A percentile compares a stretch with the other conserved stretches of the same genome.
phyloP scores from a whole-genome alignment of 1,140 invertebrate genomes.

The Eumeta japonica region DNA sequence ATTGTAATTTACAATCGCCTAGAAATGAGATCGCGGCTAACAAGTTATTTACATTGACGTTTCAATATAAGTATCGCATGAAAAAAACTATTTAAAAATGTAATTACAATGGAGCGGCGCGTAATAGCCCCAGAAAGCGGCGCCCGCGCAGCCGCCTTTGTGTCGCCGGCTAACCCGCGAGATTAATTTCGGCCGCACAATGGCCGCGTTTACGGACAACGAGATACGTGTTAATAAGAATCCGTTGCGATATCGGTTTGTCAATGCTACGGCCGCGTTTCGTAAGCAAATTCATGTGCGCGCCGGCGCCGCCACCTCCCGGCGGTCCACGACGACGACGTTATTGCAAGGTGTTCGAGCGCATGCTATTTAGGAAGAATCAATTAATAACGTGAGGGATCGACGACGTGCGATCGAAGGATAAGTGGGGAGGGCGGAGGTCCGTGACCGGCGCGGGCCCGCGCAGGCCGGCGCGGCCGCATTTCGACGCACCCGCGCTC shows the following conservation, averaged over 20 bases:
- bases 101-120: conserved; percentile 51
- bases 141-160: conserved; percentile 39
- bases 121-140: conserved; percentile 49
- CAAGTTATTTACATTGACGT: conserved; percentile 59
- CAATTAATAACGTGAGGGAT: conserved; percentile 50
- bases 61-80: conserved; percentile 47
- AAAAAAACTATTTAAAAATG: conserved; percentile 56
- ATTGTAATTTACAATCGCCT: conserved; percentile 55
- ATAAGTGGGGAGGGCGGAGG: conserved; percentile 51
- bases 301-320: conserved; percentile 11
- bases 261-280: conserved; percentile 40
- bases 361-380: conserved; percentile 29
- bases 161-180: conserved; percentile 45
- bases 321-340: conserved; percentile 35
- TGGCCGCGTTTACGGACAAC: conserved; percentile 42
- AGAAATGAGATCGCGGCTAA: conserved; percentile 58
- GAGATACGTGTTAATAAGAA: conserved; percentile 43
- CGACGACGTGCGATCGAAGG: conserved; percentile 43
- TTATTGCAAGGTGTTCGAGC: conserved; percentile 22
- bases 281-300: conserved; percentile 25
- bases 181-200: conserved; percentile 54
- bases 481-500: conserved; percentile 46
- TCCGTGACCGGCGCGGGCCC: conserved; percentile 38
- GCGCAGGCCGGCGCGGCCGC: conserved; percentile 33
- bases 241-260: conserved; percentile 45